Conservation (phyloP, 2,113 vertebrate species). For the Ifrita kowaldi region DNA sequence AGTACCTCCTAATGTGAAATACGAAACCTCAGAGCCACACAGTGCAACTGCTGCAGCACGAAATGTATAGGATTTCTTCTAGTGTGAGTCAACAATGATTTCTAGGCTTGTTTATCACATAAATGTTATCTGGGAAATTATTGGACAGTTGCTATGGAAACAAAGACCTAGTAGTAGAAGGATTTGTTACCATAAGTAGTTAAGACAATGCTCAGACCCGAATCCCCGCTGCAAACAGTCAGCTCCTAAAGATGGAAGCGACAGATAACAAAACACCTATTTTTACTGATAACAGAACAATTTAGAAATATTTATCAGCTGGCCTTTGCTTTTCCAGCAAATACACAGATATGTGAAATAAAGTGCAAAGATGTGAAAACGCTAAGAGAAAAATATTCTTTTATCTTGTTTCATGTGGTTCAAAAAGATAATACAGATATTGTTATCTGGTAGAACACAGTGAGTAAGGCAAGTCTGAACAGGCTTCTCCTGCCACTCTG, state of each 20-base stretch:
- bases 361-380: constrained; percentile 27
- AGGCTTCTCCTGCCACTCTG: not conserved
- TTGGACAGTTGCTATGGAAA: constrained; percentile 64
- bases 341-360: not conserved
- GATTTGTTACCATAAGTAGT: constrained; percentile 51
- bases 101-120: constrained; percentile 68
- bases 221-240: constrained; percentile 34
- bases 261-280: constrained; percentile 56
- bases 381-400: constrained; percentile 40
- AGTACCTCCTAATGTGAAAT: constrained; percentile 54
- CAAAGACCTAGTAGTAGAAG: constrained; percentile 18
- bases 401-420: constrained; percentile 9
- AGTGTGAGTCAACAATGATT: constrained; percentile 60
- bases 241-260: constrained; percentile 14
- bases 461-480: not conserved
- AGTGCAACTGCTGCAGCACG: not conserved
- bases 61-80: constrained; percentile 48
- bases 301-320: constrained; percentile 51
- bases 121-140: constrained; percentile 70
- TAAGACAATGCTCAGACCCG: constrained; percentile 56
- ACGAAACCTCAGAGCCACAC: constrained; percentile 33
- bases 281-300: constrained; percentile 55
- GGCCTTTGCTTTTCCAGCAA: not conserved
- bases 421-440: constrained; percentile 6
- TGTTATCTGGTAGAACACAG: not conserved